Conservation (phyloP, 2,888 invertebrate genomes). For the Blastobasis lacticolella region DNA sequence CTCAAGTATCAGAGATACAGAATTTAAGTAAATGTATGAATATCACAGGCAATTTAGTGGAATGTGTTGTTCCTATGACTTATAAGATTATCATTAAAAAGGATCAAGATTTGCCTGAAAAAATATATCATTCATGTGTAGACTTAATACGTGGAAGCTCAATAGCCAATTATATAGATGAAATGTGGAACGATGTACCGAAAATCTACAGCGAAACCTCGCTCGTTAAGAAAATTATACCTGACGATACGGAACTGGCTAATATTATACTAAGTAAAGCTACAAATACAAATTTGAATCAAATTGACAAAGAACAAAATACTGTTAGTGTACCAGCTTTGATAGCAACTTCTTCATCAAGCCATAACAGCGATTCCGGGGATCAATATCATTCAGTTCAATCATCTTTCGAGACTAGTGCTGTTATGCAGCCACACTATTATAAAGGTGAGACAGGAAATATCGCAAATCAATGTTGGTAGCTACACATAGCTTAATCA, state of each 20-base stretch:
- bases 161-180: conserved; percentile 18
- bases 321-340: background rate
- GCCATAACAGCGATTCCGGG: no score
- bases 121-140: conserved; percentile 55
- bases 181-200: conserved; percentile 31
- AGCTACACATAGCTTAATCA: no score
- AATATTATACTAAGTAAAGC: background rate
- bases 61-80: conserved; percentile 52
- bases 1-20: conserved; percentile 47
- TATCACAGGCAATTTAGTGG: conserved; percentile 26
- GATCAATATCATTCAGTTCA: no score
- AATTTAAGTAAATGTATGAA: conserved; percentile 12
- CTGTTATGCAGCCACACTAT: no score
- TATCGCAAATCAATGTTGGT: no score
- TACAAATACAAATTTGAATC: background rate
- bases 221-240: conserved; percentile 22
- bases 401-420: no score
- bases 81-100: conserved; percentile 51
- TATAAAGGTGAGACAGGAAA: no score
- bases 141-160: conserved; percentile 36
- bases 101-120: conserved; percentile 16
- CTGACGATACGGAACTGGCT: conserved; percentile 12
- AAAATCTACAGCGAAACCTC: conserved; percentile 44
- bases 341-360: background rate
- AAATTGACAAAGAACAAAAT: background rate